Evolutionary conservation across 2,113 vertebrate genomes (phyloP).

Genomic region (Salvelinus sp.): DNA sequence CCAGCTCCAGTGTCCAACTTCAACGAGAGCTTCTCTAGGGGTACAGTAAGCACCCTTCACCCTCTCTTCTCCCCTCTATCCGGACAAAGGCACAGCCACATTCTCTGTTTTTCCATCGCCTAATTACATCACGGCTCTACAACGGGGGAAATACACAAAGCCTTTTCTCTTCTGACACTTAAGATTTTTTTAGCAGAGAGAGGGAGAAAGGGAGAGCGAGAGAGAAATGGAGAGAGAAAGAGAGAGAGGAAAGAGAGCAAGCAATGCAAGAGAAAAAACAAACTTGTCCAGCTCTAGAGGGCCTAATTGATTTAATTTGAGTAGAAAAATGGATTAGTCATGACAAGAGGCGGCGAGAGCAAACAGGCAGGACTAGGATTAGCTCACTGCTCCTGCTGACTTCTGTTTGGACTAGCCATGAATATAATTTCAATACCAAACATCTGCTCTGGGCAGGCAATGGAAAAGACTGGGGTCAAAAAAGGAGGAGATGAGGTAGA

Average conservation of each 20-base stretch:
- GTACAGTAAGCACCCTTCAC: slow-evolving; percentile 17
- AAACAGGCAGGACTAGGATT: slow-evolving; percentile 65
- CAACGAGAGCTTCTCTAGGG: slow-evolving; percentile 83
- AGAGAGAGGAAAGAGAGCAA: background rate
- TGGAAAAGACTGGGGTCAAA: background rate
- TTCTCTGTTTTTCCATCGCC: slow-evolving; percentile 26
- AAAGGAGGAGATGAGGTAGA: background rate
- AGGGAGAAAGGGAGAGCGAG: slow-evolving; percentile 27
- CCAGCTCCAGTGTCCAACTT: background rate
- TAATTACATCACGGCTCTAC: slow-evolving; percentile 2
- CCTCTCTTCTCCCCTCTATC: background rate
- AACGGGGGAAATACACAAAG: no score
- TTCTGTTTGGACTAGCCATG: slow-evolving; percentile 54
- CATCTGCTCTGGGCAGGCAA: background rate
- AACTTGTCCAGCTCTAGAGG: slow-evolving; percentile 26
- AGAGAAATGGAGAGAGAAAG: slow-evolving; percentile 43
- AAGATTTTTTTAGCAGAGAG: slow-evolving; percentile 54
- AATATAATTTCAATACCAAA: slow-evolving; percentile 11
- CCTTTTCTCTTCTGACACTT: background rate
- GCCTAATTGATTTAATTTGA: slow-evolving; percentile 42
- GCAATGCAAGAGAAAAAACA: background rate
- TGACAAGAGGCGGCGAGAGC: slow-evolving; percentile 82
- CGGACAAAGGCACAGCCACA: background rate
- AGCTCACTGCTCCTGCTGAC: slow-evolving; percentile 81
- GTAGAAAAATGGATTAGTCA: slow-evolving; percentile 86